phyloP scores from a whole-genome alignment of 2,797 vertebrate species.

The Iguana delicatissima region DNA sequence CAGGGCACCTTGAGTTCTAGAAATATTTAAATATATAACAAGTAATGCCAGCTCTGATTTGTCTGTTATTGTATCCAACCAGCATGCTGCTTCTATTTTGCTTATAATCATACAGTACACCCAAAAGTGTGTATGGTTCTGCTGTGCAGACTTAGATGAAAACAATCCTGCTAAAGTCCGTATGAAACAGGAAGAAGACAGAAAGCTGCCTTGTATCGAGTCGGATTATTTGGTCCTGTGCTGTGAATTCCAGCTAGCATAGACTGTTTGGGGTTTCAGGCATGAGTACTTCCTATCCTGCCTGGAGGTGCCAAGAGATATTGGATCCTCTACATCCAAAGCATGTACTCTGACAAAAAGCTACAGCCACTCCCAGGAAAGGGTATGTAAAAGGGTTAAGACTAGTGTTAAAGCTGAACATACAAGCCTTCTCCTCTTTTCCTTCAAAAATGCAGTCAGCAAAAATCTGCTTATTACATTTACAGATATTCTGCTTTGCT shows the following conservation, averaged over 20 bases:
- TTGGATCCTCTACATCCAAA: background rate
- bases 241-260: too few species aligned
- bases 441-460: too few species aligned
- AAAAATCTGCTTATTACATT: too few species aligned
- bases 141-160: background rate
- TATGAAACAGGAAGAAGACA: too few species aligned
- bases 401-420: too few species aligned
- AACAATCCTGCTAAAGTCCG: background rate
- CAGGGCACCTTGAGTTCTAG: background rate
- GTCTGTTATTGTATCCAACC: background rate
- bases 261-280: too few species aligned
- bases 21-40: background rate
- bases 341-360: background rate
- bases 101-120: background rate
- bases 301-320: background rate
- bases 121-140: background rate
- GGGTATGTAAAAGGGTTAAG: too few species aligned
- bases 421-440: too few species aligned
- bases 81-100: background rate
- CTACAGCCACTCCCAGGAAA: too few species aligned
- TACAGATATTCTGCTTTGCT: too few species aligned
- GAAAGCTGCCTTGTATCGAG: too few species aligned
- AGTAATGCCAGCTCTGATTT: background rate
- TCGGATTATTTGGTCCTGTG: too few species aligned
- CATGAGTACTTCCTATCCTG: background rate